Evolutionary conservation across 2,113 vertebrate genomes (phyloP).

Genomic region (Neoarius graeffei): DNA sequence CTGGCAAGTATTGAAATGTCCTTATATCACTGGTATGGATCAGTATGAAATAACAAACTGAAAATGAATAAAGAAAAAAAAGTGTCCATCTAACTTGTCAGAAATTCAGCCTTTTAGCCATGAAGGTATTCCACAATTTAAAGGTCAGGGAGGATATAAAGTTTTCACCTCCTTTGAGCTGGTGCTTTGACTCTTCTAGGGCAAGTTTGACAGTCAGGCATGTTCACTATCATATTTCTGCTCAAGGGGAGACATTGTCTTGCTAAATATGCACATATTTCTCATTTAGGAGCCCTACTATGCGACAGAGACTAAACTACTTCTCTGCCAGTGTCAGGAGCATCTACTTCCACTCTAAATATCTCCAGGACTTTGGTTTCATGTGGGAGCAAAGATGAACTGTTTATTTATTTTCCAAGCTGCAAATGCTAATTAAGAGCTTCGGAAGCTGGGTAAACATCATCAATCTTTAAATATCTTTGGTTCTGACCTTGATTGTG

Average conservation of each 20-base stretch:
- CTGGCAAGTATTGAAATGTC: neutral
- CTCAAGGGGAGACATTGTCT: neutral
- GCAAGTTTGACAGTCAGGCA: neutral
- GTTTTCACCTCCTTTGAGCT: neutral
- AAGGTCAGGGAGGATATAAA: neutral
- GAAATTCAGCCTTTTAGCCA: neutral
- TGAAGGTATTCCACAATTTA: neutral
- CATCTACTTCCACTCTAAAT: neutral
- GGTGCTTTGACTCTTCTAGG: neutral
- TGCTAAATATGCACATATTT: neutral
- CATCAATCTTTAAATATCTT: neutral
- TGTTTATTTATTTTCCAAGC: neutral
- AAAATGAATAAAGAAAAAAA: neutral
- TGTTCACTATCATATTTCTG: neutral
- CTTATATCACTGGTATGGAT: neutral
- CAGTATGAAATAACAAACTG: neutral
- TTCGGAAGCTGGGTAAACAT: neutral
- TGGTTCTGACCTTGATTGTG: neutral
- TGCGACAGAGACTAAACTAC: neutral
- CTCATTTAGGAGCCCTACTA: neutral
- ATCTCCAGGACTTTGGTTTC: neutral
- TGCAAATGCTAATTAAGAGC: neutral
- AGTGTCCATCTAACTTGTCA: neutral
- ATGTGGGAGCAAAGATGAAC: neutral
- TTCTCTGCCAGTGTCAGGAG: neutral